phyloP scores from a whole-genome alignment of 2,888 invertebrate species.

The Stenotaenia linearis region DNA sequence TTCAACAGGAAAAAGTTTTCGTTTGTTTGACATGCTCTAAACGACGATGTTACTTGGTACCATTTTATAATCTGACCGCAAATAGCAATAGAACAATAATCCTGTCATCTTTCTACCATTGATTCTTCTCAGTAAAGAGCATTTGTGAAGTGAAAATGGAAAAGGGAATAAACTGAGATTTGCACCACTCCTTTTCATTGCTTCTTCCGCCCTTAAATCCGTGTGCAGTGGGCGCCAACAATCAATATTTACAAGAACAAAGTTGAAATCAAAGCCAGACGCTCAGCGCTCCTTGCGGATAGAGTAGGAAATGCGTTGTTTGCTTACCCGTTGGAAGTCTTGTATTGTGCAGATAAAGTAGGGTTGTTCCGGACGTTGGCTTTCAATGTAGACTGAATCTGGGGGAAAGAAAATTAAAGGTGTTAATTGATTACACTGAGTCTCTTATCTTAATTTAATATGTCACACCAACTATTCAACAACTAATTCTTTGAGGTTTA shows the following conservation, averaged over 20 bases:
- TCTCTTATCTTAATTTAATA: neutral
- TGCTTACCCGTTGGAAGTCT: slow-evolving; percentile 49
- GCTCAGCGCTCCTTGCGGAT: neutral
- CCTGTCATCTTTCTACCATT: neutral
- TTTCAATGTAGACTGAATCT: slow-evolving; percentile 51
- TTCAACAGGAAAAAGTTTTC: neutral
- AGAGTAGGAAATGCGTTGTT: neutral
- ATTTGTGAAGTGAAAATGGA: neutral
- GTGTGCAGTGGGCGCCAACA: slow-evolving; percentile 13
- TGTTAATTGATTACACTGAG: neutral
- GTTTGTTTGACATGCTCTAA: neutral
- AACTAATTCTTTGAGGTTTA: neutral
- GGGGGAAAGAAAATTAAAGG: slow-evolving; percentile 39
- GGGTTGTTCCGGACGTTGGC: slow-evolving; percentile 49
- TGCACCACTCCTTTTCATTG: slow-evolving; percentile 19
- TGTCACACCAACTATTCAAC: neutral
- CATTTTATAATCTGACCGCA: neutral
- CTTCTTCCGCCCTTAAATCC: slow-evolving; percentile 19
- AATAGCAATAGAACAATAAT: neutral
- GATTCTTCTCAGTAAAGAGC: neutral
- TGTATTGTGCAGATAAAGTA: slow-evolving; percentile 50
- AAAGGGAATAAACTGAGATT: slow-evolving; percentile 15
- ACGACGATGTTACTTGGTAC: neutral
- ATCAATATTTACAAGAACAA: slow-evolving; percentile 19
- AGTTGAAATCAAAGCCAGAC: slow-evolving; percentile 5